Evolutionary conservation across 2,113 vertebrate genomes (phyloP).

Genomic region (Naja naja): DNA sequence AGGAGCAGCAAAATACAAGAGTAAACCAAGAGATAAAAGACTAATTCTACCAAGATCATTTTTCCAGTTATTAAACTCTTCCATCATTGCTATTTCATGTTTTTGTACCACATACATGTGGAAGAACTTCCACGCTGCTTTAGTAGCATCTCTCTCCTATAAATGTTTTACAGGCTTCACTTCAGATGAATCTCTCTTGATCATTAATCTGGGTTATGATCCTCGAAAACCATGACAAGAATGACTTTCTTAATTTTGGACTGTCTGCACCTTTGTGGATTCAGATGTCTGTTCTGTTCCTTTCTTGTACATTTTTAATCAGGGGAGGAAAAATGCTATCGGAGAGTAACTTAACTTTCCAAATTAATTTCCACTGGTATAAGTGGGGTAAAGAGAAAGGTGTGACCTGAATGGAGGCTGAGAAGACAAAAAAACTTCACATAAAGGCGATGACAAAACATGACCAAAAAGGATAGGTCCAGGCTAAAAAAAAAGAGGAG

Average conservation of each 20-base stretch:
- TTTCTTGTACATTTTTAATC: background rate
- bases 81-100: background rate
- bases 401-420: background rate
- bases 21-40: background rate
- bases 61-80: background rate
- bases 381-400: background rate
- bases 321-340: background rate
- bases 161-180: background rate
- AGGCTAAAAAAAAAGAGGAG: background rate
- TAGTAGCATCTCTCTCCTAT: background rate
- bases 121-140: background rate
- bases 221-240: background rate
- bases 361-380: background rate
- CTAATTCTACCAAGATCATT: background rate
- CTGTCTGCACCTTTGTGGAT: background rate
- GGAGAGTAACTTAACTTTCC: background rate
- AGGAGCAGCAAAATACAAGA: background rate
- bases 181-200: background rate
- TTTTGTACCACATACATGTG: background rate
- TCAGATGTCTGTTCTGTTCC: background rate
- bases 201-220: background rate
- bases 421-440: background rate
- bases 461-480: background rate
- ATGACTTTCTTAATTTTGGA: background rate
- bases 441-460: background rate